phyloP scores from a whole-genome alignment of 2,113 vertebrate species.

The Etia nguti region DNA sequence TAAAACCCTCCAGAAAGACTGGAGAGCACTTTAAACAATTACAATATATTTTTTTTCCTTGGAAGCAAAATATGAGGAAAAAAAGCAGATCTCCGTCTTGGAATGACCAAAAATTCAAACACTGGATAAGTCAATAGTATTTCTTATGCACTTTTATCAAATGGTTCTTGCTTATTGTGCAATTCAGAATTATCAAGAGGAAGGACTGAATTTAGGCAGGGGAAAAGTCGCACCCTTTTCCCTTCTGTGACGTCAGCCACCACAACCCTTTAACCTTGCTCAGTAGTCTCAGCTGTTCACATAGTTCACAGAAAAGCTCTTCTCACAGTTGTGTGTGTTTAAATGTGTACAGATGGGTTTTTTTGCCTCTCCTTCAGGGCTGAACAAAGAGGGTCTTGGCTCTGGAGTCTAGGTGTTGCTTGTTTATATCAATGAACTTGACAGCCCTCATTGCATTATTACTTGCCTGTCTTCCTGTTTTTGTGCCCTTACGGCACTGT shows the following conservation, averaged over 20 bases:
- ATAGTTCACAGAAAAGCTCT: constrained; percentile 55
- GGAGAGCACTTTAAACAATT: not conserved
- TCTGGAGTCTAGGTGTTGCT: constrained; percentile 9
- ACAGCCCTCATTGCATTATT: constrained; percentile 41
- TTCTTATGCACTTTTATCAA: not conserved
- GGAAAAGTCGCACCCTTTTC: constrained; percentile 39
- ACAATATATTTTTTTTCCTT: not conserved
- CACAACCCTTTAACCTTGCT: constrained; percentile 60
- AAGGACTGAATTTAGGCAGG: constrained; percentile 21
- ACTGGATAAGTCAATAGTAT: not conserved
- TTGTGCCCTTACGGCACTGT: not conserved
- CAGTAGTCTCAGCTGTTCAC: constrained; percentile 67
- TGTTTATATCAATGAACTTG: constrained; percentile 20
- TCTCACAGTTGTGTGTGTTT: constrained; percentile 58
- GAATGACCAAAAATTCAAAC: not conserved
- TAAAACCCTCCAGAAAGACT: not conserved
- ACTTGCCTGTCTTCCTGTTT: constrained; percentile 14
- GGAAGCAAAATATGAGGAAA: not conserved
- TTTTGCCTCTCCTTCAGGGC: not conserved
- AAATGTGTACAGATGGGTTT: not conserved
- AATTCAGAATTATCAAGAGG: constrained; percentile 22
- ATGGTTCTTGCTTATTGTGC: not conserved
- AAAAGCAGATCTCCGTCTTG: not conserved
- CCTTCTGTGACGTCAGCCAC: constrained; percentile 54
- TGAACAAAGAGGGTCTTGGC: not conserved